Conservation (phyloP, 2,888 invertebrate genomes). For the Acanthacorydalis orientalis region DNA sequence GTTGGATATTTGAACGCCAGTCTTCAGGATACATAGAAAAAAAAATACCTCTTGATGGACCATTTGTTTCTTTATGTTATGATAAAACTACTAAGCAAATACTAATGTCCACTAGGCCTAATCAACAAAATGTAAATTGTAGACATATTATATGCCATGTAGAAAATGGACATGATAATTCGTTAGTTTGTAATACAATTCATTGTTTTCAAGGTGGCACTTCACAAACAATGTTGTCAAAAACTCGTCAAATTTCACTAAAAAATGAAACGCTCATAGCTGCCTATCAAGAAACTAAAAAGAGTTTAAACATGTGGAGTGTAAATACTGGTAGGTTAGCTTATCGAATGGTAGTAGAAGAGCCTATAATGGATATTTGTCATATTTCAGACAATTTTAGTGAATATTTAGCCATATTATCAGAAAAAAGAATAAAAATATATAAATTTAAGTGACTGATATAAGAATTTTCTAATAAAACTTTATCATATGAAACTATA, state of each 20-base stretch:
- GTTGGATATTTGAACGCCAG: constrained; percentile 45
- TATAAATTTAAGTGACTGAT: constrained; percentile 30
- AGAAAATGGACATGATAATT: constrained; percentile 27
- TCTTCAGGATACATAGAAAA: constrained; percentile 26
- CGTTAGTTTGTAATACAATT: constrained; percentile 35
- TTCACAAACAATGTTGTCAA: constrained; percentile 47
- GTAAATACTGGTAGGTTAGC: constrained; percentile 32
- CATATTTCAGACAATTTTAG: constrained; percentile 30
- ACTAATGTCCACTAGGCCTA: constrained; percentile 54
- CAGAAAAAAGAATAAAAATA: constrained; percentile 45
- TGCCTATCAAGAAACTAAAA: constrained; percentile 59
- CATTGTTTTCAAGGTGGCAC: constrained; percentile 50
- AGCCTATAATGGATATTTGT: constrained; percentile 50
- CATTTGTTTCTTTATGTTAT: constrained; percentile 57
- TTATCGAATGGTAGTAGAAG: constrained; percentile 40
- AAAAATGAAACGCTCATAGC: constrained; percentile 46
- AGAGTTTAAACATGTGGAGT: constrained; percentile 46
- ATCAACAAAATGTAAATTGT: constrained; percentile 31
- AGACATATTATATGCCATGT: constrained; percentile 36
- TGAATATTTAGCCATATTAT: constrained; percentile 43
- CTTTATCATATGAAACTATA: no score
- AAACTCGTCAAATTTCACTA: constrained; percentile 39
- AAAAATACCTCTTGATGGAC: constrained; percentile 47
- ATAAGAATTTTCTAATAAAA: background rate
- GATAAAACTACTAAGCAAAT: constrained; percentile 45